Evolutionary conservation across 2,888 invertebrate genomes (phyloP).

Genomic region (Bellardia bayeri): DNA sequence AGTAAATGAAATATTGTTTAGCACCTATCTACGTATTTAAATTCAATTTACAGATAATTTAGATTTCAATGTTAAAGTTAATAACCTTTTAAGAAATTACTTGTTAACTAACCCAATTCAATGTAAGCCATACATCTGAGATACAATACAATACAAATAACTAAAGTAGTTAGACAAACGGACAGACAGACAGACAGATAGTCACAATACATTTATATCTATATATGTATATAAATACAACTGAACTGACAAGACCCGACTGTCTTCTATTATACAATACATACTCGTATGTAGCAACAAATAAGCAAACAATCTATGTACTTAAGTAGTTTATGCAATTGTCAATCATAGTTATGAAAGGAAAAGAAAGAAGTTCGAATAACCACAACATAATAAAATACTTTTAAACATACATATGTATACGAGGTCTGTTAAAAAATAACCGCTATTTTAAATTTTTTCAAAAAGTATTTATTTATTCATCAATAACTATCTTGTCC

Average conservation of each 20-base stretch:
- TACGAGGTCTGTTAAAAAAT: too few species aligned
- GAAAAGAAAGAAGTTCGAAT: conserved; percentile 44
- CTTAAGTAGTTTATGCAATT: conserved; percentile 65
- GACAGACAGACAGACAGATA: background rate
- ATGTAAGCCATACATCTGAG: conserved; percentile 30
- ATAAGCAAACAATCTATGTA: conserved; percentile 44
- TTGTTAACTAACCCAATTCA: conserved; percentile 24
- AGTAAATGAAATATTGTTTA: background rate
- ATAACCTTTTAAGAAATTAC: conserved; percentile 30
- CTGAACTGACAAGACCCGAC: conserved; percentile 18
- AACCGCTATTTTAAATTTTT: too few species aligned
- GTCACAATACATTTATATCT: too few species aligned
- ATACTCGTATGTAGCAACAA: background rate
- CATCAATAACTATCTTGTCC: too few species aligned
- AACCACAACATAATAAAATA: conserved; percentile 58
- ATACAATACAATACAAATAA: background rate
- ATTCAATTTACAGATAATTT: background rate
- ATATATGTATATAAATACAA: background rate
- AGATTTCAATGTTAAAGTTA: background rate
- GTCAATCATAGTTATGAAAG: conserved; percentile 62
- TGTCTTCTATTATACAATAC: conserved; percentile 28
- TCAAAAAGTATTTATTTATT: too few species aligned
- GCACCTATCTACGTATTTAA: background rate
- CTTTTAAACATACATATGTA: conserved; percentile 28
- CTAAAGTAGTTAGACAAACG: conserved; percentile 38